These are phyloP conservation scores for Sialia sialis DNA, from an alignment of 2,113 vertebrate species.

Conservation along the genomic window DNA sequence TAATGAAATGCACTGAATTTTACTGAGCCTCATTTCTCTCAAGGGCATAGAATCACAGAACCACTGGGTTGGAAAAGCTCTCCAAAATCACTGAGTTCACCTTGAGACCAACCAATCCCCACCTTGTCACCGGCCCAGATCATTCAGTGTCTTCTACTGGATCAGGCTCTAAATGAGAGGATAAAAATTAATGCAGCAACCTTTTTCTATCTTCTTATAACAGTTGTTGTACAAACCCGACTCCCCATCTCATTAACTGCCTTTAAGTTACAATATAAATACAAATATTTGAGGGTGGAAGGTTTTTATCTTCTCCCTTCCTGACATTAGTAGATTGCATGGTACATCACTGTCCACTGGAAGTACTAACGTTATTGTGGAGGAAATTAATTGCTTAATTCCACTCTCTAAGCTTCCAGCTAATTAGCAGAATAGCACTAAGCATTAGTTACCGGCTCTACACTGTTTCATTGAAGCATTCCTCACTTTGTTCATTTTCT, in stretches of 20 bases:
- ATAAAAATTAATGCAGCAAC: background rate
- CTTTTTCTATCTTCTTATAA: background rate
- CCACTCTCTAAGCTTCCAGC: background rate
- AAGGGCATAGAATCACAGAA: background rate
- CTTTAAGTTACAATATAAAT: background rate
- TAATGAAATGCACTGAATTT: background rate
- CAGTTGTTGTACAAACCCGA: background rate
- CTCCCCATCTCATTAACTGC: background rate
- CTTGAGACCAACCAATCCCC: fast-evolving
- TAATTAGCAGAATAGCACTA: background rate
- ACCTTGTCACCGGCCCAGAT: background rate
- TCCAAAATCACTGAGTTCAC: background rate
- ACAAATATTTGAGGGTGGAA: background rate
- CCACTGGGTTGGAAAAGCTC: background rate
- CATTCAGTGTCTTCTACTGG: background rate
- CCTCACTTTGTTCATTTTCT: background rate
- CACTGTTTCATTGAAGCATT: background rate
- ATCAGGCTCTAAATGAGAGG: background rate
- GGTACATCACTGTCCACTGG: background rate
- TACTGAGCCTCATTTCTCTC: background rate
- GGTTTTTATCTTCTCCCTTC: background rate
- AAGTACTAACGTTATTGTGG: background rate
- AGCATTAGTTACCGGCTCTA: background rate
- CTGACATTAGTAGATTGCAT: background rate
- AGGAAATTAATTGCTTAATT: conserved; percentile 34